A percentile compares a stretch with the other conserved stretches of the same genome.
Conservation (phyloP, 2,113 vertebrate genomes). For the Brevimyrus niger region DNA sequence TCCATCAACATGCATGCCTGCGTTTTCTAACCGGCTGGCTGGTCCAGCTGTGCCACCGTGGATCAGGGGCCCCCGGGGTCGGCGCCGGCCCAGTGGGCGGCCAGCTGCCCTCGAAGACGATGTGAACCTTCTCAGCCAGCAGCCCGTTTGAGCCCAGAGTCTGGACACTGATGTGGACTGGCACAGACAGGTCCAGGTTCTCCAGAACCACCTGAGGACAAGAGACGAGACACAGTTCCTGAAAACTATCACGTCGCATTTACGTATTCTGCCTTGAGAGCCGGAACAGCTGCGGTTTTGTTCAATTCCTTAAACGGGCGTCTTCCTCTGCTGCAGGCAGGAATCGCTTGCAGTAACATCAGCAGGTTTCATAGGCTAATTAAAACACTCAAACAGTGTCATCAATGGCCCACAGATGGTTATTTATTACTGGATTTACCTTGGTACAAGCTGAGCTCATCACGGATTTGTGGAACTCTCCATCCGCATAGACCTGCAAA, state of each 20-base stretch:
- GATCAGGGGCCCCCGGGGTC: background rate
- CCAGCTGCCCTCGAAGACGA: conserved; percentile 15
- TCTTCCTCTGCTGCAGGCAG: background rate
- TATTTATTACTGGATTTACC: conserved; percentile 23
- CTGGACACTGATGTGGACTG: conserved; percentile 40
- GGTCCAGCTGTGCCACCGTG: background rate
- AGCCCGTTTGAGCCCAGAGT: conserved; percentile 48
- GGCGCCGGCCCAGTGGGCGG: background rate
- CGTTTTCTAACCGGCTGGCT: conserved; percentile 22
- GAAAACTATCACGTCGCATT: background rate
- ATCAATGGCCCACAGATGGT: background rate
- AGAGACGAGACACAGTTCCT: conserved; percentile 23
- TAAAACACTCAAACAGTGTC: background rate
- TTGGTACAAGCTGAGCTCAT: conserved; percentile 51
- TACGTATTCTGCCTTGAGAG: background rate
- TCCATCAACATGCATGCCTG: background rate
- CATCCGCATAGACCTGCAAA: conserved; percentile 38
- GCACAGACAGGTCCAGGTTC: conserved; percentile 37
- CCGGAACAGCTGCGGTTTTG: background rate
- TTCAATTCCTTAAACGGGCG: background rate
- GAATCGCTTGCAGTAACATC: background rate
- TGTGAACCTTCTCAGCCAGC: conserved; percentile 37
- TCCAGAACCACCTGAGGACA: conserved; percentile 40
- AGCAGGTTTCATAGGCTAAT: background rate
- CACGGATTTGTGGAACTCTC: conserved; percentile 45